phyloP scores from a whole-genome alignment of 2,113 vertebrate species.

The Protobothrops flavoviridis region DNA sequence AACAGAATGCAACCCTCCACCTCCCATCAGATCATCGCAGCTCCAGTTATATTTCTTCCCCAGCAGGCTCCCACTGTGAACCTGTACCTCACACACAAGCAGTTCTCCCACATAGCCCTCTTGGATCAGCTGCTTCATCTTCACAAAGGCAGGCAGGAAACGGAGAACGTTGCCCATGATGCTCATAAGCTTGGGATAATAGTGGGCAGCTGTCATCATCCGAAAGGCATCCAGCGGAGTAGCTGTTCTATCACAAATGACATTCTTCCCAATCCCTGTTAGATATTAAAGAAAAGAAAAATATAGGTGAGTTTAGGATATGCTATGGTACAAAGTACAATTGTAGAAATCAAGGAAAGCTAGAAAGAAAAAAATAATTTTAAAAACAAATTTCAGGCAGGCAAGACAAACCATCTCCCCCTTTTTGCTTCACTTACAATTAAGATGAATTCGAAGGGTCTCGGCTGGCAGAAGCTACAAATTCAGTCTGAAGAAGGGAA shows the following conservation, averaged over 20 bases:
- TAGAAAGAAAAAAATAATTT: neutral
- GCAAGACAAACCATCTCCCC: neutral
- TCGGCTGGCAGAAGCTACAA: neutral
- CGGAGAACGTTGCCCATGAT: constrained; percentile 97
- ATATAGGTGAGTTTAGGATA: neutral
- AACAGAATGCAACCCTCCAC: constrained; percentile 93
- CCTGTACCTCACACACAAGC: constrained; percentile 94
- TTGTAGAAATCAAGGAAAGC: neutral
- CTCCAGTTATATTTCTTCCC: constrained; percentile 99
- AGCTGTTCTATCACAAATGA: constrained; percentile 94
- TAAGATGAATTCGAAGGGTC: neutral
- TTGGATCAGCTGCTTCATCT: constrained; percentile 95
- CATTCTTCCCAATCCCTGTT: constrained; percentile 95
- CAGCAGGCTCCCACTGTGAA: constrained; percentile 93
- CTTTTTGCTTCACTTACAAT: constrained; percentile 15
- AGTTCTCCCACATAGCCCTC: constrained; percentile 94
- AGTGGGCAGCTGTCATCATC: constrained; percentile 98
- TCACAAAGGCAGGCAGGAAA: constrained; percentile 92
- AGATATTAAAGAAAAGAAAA: neutral
- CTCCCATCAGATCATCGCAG: constrained; percentile 97
- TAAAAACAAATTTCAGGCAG: constrained; percentile 26
- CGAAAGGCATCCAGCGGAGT: constrained; percentile 95
- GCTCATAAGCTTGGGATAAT: constrained; percentile 98
- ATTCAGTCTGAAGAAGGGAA: neutral
- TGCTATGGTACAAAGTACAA: neutral